Base-by-base conservation (phyloP, 2,888 invertebrate genomes). In the Lobophora halterata region DNA sequence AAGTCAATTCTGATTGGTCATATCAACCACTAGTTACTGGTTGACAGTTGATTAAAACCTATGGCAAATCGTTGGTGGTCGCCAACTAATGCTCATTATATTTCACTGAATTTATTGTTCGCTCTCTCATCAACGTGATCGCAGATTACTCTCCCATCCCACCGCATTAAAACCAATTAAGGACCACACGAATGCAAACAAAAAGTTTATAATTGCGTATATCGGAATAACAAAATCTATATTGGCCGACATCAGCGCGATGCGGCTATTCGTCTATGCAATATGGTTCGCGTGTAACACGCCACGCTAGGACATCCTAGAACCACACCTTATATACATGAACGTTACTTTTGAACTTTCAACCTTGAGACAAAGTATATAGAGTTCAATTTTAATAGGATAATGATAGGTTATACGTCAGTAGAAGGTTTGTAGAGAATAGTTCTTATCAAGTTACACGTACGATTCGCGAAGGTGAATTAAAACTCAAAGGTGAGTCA, bases 211-310 rank as follows among this genome's bases (percentile, higher is more conserved):
- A 68, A 77, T 74, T 70, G 64, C 61, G 62, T 65, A 65, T 66
- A 64, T 69, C 68, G 64, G 65, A 62, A 54, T 56, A 64, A 60
- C 64, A 58, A 52, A 74, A 78, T 79, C 76, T 76, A 76, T 77
- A 72, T 66, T 66, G 60, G 60, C 67, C 66, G 56, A 71, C 71
- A 74, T 71, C 64, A 60, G 61, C 59, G 54, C 76, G 71, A 71
- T 76, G 74, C 75, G 75, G 67, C 67, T 63, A 71, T 71, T 68
- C 67, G 62, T 69, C 71, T 77, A 75, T 79, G 79, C 79, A 76
- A 61, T 61, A 61, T 44, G 55, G 59, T 49, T 79, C 53, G 82
- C 82, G 82, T 82, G 82, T 61, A 48, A 65, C 82, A 82, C 82
- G 82, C 82, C 48, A 82, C 44, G 35, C 10, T 50, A 37, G 34